Evolutionary conservation across 2,113 vertebrate genomes (phyloP), one percentile per base, ranked within the genome.

Genomic region (Callaeas wilsoni): DNA sequence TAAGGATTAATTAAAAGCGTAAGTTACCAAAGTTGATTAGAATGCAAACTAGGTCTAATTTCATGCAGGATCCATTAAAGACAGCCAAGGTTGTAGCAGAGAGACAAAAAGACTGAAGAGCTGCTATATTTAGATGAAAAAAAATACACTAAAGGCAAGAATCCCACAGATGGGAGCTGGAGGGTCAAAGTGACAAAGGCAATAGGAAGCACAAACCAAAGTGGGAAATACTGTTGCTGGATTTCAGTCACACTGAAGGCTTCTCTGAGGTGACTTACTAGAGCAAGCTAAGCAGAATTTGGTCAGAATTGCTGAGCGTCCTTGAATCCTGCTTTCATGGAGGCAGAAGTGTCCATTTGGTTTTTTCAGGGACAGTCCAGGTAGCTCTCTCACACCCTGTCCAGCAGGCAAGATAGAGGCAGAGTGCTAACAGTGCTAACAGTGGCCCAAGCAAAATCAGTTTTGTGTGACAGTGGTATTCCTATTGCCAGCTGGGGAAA

Each of bases 1-100:
- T 86, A 74, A 69, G 71, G 71, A 49, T 47, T 90, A 94, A 96
- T 93, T 91, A 88, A 95, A 96, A 90, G 74, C 42, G 8, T 71
- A 95, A 95, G 74, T 64, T 76, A 79, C 55, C 47, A 42, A 91
- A 90, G 89, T 65, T 91, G 68, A 91, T 94, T 93, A 83, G 53
- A 84, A 90, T 76, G 69, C 70, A 90, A 77, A 85, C 57, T 77
- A 94, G 73, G 76, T 64, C 71, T 89, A 42, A 87, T 88, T 93
- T 91, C 59, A 59, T 77, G 52, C 52, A 55, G 41, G 35, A 83
- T 55, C 56, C 70, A 74, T 93, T 91, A 84, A 85, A 87, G 37
- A 71, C 82, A 91, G 69, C 26, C 55, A 79, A 55, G 41, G 44
- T 57, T 94, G 77, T 71, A 59, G 42, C 25, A 81, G 37, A 80